Percentiles rank a stretch among this genome's conserved stretches.
These are phyloP conservation scores for Sarcophaga rosellei DNA, from an alignment of 2,888 invertebrate genomes.

Conservation along the genomic window DNA sequence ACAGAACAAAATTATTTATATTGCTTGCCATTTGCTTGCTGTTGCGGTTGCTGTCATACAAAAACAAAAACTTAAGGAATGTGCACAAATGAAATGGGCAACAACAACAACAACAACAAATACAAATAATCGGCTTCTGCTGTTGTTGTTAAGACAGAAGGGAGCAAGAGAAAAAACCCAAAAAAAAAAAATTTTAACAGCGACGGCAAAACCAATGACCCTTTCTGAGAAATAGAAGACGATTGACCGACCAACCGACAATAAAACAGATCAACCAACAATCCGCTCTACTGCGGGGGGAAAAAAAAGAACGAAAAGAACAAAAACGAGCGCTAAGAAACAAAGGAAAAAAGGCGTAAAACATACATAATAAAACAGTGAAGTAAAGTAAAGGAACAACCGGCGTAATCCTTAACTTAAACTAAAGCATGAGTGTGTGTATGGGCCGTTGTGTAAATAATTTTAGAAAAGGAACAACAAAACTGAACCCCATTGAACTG, in stretches of 20 bases:
- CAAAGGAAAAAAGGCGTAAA: not conserved
- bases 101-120: too few relatives aligned
- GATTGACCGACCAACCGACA: constrained; percentile 48
- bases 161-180: not conserved
- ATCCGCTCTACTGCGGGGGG: not conserved
- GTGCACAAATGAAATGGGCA: constrained; percentile 4
- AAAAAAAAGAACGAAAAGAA: not conserved
- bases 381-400: constrained; percentile 13
- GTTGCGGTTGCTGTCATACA: constrained; percentile 25
- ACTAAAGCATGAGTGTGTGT: not conserved
- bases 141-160: not conserved
- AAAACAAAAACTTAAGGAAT: constrained; percentile 40
- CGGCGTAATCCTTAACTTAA: constrained; percentile 11
- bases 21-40: not conserved
- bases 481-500: not conserved
- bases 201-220: constrained; percentile 51
- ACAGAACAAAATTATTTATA: constrained; percentile 43
- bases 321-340: not conserved
- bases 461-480: constrained; percentile 27
- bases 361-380: not conserved
- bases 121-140: not conserved
- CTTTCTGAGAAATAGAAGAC: constrained; percentile 58
- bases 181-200: not conserved
- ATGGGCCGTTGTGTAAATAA: not conserved
- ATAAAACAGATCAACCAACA: constrained; percentile 51